Conservation (phyloP, 2,888 invertebrate species). For the Drosophila yooni region DNA sequence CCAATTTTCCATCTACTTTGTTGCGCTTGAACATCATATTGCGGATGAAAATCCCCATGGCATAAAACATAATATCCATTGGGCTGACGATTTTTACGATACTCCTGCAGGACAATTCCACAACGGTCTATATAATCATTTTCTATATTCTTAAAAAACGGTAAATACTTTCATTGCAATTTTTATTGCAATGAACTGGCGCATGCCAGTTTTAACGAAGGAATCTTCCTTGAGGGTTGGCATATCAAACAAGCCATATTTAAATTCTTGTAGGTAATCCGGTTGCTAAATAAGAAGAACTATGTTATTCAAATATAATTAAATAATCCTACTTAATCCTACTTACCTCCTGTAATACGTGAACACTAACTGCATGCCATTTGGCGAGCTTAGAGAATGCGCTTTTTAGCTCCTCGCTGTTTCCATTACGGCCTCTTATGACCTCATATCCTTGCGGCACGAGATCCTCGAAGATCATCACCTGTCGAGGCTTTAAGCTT, state of each 20-base stretch:
- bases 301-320: neutral
- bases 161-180: conserved; percentile 40
- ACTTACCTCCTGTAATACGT: conserved; percentile 79
- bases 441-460: conserved; percentile 46
- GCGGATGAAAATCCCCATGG: conserved; percentile 70
- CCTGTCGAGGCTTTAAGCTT: conserved; percentile 46
- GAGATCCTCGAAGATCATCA: conserved; percentile 77
- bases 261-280: conserved; percentile 54
- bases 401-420: conserved; percentile 80
- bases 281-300: conserved; percentile 32
- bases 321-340: too few species aligned
- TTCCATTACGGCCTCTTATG: conserved; percentile 67
- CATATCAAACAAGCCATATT: conserved; percentile 80
- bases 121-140: neutral
- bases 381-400: conserved; percentile 83
- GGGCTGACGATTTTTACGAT: conserved; percentile 34
- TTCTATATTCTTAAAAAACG: conserved; percentile 21
- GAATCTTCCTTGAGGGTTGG: conserved; percentile 29
- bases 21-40: conserved; percentile 68
- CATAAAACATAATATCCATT: conserved; percentile 42
- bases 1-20: conserved; percentile 39
- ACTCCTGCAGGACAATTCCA: conserved; percentile 20
- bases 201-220: conserved; percentile 42
- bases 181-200: conserved; percentile 46
- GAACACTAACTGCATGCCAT: conserved; percentile 83